Evolutionary conservation across 1,140 invertebrate species (phyloP), one percentile per base, ranked within the genome.

Genomic region (Bombus cullumanus): DNA sequence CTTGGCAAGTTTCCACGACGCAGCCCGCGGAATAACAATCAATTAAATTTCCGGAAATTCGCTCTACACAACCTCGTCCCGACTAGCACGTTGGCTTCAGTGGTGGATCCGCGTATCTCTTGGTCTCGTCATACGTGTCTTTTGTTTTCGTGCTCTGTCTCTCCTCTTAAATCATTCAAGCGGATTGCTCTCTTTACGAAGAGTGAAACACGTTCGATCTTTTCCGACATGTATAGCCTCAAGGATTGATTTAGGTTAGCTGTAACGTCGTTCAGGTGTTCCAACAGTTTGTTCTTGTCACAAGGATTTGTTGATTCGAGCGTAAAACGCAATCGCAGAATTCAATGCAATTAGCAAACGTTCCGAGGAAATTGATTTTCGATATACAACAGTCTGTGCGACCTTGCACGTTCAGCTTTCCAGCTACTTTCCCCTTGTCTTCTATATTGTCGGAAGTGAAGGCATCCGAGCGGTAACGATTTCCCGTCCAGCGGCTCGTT

Each of bases 11-110:
- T 87, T 89, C 83, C 81, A 81, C 73, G 80, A 53, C 64, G 74
- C 47, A 75, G 43, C 74, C 75, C 79, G 47, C 81, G 81, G 88
- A 87, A 89, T 89, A 89, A 86, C 88, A 89, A 92, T 92, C 86
- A 91, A 91, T 91, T 87, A 89, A 86, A 91, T 91, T 82, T 72
- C 79, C 64, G 72, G 76, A 83, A 87, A 85, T 85, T 88, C 82
- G 57, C 66, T n/a, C 53, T 39, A 31, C 77, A 53, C 71, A 9
- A 37, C 25, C 66, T 66, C 28, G 71, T 39, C 41, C 31, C 43
- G 34, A 82, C 77, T 68, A 39, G 47, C 47, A 53, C 72, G 80
- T 87, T 62, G 57, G 59, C 53, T 43, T n/a, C 39, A 34, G 59
- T 18, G 5, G 10, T 8, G 5, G 18, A 10, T 69, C 43, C 34